Evolutionary conservation across 2,888 invertebrate genomes (phyloP), one percentile per base, ranked within the genome.

Genomic region (Mimachlamys varia): DNA sequence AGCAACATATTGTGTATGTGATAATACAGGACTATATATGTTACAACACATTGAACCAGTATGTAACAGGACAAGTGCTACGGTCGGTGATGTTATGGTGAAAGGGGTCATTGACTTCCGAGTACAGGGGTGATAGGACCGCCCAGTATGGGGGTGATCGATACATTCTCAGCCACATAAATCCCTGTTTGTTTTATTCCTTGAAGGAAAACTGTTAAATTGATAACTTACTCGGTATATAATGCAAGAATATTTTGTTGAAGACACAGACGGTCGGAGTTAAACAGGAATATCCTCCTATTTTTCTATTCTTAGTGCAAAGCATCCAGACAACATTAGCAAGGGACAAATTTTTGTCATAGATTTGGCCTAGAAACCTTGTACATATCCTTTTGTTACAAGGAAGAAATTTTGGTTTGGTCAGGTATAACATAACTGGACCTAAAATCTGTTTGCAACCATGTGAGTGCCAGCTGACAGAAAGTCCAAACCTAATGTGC

Each of bases 241-340:
- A 33, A 13, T 33, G 2, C 76, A 76, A 27, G 33, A 76, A 27
- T 76, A 76, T 76, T 22, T 76, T 76, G 33, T 27, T 76, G 76
- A 76, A 33, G 76, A 1, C n/a, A 58, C 58, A 58, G 27, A 76
- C 33, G 22, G 27, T 76, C 12, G 33, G 33, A 76, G 5, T 33
- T 33, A 15, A 76, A 27, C 0, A 33, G 76, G 33, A 76, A 12
- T 33, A 15, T 33, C 33, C 76, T 19, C 62, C 1, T 76, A 76
- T 76, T 76, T 76, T 76, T 76, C 76, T 76, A 76, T 76, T 76
- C 22, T 76, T 76, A 76, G 76, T 58, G 58, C 19, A 58, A 19
- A 19, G 58, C 22, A 58, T 53, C 58, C 19, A 33, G 76, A 27
- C 76, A 33, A 76, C 27, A 58, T 58, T 10, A 27, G 10, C 27